Base-by-base conservation (phyloP, 2,797 vertebrate genomes). In the Peromyscus eremicus region DNA sequence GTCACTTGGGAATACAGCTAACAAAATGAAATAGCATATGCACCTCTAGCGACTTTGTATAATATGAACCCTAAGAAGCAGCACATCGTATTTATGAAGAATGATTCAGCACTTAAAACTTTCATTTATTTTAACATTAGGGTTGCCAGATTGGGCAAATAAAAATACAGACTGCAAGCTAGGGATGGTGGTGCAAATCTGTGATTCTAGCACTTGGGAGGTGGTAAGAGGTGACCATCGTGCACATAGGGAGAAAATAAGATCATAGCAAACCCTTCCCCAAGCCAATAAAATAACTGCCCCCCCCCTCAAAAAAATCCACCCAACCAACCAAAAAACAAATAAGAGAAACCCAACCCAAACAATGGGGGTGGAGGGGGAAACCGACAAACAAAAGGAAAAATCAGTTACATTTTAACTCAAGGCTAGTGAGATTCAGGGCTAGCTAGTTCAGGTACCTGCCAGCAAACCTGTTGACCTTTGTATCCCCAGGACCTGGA, bases 51-150 rank as follows among this genome's bases (percentile, higher is more conserved):
- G 11, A 88, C 89, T 91, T 94, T 23, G 19, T 66, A 25, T 81
- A 29, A 89, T 85, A 60, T 37, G 75, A 81, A 81, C 1, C 23
- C 43, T 77, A 76, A 43, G 79, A 90, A 60, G 21, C 90, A 96
- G 3, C 37, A 82, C 13, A 76, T 3, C 9, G 34, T 62, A 23
- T 60, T 94, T 92, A 13, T 86, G 27, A 81, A 96, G 91, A 25
- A 17, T 46, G 21, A 86, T 13, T 92, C 19, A 46, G 11, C 71
- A 80, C 76, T 90, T 76, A 90, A 94, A 94, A 49, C 34, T 55
- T 12, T 46, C 32, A 88, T 92, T 95, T 90, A 60, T 66, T 83
- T 16, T 86, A 49, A 75, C 73, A n/a, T 95, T 89, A 90, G 8
- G 17, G 12, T 43, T 96, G 46, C 11, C 57, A 77, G 10, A 77